Base-by-base conservation (phyloP, 2,797 vertebrate species). In the Galaxias olidus region DNA sequence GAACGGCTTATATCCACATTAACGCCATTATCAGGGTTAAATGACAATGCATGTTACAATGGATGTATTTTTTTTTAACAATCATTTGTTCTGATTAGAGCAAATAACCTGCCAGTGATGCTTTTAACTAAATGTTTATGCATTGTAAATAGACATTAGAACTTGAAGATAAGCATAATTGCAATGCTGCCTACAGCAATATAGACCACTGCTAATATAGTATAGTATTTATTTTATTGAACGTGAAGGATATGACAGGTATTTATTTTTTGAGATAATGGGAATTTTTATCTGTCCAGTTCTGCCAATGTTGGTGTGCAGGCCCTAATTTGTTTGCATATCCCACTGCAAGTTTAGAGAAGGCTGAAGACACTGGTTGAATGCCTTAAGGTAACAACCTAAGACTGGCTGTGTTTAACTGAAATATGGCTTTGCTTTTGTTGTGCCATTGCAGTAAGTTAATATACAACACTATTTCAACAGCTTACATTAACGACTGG, bases 171-270 rank as follows among this genome's bases (percentile, higher is more conserved):
- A n/a, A n/a, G n/a, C n/a, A n/a, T 46, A 11, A 72, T 71, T 73
- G 68, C 62, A 60, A 60, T 70, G 69, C 60, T 30, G n/a, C 60
- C 59, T 20, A 66, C 51, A 69, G 61, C 41, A 42, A 48, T 66
- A 14, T 63, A 55, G 30, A 56, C 59, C 19, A 50, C 43, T 49
- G 9, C 43, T 49, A 13, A 51, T 18, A 10, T 53, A 50, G 58
- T 51, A 18, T 61, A 15, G 72, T 65, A 55, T 74, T 70, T 86
- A 82, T 86, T 86, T 86, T 74, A 68, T 57, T 69, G 76, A 50
- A 61, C 52, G 65, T 59, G n/a, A 69, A 46, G 64, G 58, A 8
- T 59, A 65, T 54, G 66, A 61, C 49, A 69, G 51, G 65, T 66
- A 14, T 78, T 78, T 77, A 64, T 81, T 81, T 73, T 69, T 80